phyloP scores from a whole-genome alignment of 2,888 invertebrate species.

The Dioctria linearis region DNA sequence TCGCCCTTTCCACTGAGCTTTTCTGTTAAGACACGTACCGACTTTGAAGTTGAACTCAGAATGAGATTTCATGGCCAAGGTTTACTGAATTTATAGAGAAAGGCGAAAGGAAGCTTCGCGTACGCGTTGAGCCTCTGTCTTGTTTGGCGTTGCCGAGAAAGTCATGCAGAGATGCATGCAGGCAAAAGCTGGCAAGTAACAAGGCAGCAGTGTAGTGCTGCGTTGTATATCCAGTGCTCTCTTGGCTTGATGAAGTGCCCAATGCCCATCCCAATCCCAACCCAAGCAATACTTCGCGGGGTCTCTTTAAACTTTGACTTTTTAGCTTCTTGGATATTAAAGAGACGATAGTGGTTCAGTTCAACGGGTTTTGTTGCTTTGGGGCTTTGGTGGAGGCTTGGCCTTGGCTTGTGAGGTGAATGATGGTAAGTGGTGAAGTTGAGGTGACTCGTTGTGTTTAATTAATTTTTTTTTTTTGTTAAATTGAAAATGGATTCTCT shows the following conservation, averaged over 20 bases:
- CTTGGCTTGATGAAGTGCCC: background rate
- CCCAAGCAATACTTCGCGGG: background rate
- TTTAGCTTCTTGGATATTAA: constrained; percentile 31
- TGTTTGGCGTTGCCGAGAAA: constrained; percentile 9
- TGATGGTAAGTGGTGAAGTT: background rate
- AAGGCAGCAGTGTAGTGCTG: constrained; percentile 11
- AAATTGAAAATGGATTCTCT: background rate
- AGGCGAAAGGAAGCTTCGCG: constrained; percentile 56
- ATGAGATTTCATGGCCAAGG: constrained; percentile 71
- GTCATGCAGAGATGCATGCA: constrained; percentile 6
- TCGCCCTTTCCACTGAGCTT: constrained; percentile 23
- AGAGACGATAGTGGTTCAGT: constrained; percentile 6
- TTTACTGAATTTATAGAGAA: constrained; percentile 72
- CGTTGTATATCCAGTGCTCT: background rate
- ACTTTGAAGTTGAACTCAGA: constrained; percentile 66
- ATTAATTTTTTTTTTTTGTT: background rate
- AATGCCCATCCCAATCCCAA: too few relatives aligned
- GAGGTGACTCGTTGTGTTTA: background rate
- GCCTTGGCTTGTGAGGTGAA: background rate
- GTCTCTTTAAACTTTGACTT: constrained; percentile 18
- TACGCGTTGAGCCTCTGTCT: constrained; percentile 23
- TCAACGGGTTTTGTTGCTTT: constrained; percentile 1
- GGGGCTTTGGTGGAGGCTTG: background rate
- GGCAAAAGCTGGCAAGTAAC: too few relatives aligned
- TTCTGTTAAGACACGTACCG: constrained; percentile 61